phyloP scores from a whole-genome alignment of 2,113 vertebrate species.

The Megalops atlanticus region DNA sequence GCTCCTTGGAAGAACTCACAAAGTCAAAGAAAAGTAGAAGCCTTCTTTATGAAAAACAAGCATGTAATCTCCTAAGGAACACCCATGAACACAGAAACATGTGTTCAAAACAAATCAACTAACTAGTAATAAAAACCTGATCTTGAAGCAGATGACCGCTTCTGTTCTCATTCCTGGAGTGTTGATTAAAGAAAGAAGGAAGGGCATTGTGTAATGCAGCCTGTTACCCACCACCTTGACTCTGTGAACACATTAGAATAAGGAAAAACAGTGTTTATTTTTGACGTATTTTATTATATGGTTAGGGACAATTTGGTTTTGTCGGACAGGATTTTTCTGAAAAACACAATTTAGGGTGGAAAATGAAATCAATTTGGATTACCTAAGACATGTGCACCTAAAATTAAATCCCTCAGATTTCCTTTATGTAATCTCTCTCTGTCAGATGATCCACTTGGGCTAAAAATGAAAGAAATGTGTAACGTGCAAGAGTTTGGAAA shows the following conservation, averaged over 20 bases:
- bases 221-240: neutral
- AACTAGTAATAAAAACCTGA: neutral
- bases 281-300: neutral
- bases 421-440: neutral
- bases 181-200: neutral
- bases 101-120: no score
- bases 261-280: neutral
- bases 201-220: neutral
- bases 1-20: neutral
- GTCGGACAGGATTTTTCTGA: neutral
- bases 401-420: neutral
- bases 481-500: neutral
- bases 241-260: neutral
- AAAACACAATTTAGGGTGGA: neutral
- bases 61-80: neutral
- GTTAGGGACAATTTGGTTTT: neutral
- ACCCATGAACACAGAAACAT: neutral
- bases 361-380: conserved; percentile 15
- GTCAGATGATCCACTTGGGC: neutral
- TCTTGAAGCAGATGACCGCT: neutral
- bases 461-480: neutral
- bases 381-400: neutral
- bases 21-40: neutral
- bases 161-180: neutral
- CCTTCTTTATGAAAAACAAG: neutral